Conservation (phyloP, 2,797 vertebrate genomes). For the Phylloscopus collybita region DNA sequence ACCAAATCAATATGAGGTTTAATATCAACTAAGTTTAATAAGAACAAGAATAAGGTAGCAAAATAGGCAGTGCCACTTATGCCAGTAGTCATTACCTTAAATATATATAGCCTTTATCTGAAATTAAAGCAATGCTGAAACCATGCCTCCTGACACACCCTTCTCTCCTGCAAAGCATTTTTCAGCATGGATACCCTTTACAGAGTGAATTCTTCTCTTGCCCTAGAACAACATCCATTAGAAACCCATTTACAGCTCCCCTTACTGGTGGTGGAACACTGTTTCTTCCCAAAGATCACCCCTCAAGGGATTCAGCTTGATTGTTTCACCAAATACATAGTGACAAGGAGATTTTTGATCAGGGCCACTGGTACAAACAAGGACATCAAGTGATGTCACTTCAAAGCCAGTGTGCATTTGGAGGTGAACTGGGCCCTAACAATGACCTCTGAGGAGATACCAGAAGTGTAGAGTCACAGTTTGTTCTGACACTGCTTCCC, state of each 20-base stretch:
- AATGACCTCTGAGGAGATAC: conserved; percentile 34
- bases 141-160: neutral
- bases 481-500: conserved; percentile 48
- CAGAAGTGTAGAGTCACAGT: conserved; percentile 3
- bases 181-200: neutral
- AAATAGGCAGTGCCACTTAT: neutral
- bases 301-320: conserved; percentile 71
- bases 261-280: conserved; percentile 19
- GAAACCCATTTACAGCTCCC: conserved; percentile 59
- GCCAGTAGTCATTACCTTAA: neutral
- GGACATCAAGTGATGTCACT: conserved; percentile 48
- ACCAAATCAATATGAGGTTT: neutral
- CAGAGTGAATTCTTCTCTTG: neutral
- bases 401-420: conserved; percentile 63
- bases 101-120: neutral
- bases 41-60: neutral
- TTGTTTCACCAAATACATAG: conserved; percentile 61
- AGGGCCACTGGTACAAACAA: conserved; percentile 43
- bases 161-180: conserved; percentile 13
- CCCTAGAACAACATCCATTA: conserved; percentile 44
- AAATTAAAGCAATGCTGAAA: conserved; percentile 23
- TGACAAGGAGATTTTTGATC: conserved; percentile 80
- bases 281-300: conserved; percentile 33
- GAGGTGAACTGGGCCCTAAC: conserved; percentile 65
- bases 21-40: neutral